Percentiles rank a stretch among this genome's conserved stretches.
Conservation (phyloP, 2,888 invertebrate genomes). For the Stegana nigrithorax region DNA sequence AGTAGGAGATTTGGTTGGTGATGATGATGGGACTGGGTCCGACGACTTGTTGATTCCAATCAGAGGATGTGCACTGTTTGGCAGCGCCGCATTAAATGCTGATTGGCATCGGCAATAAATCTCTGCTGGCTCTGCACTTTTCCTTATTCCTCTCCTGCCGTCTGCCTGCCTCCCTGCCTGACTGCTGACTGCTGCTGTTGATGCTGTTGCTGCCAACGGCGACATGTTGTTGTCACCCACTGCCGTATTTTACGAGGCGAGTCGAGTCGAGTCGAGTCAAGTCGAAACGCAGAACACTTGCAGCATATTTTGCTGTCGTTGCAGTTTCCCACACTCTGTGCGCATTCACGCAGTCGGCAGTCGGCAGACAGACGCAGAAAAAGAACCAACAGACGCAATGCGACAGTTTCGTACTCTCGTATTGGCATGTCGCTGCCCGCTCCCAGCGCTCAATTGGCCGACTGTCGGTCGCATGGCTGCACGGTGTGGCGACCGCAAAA, state of each 20-base stretch:
- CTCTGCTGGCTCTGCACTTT: conserved; percentile 46
- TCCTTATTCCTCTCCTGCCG: too few species aligned
- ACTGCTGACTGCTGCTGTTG: neutral
- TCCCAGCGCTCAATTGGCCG: neutral
- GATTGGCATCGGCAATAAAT: conserved; percentile 49
- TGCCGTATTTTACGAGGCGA: too few species aligned
- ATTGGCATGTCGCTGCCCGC: too few species aligned
- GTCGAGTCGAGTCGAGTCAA: neutral
- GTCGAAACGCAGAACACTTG: neutral
- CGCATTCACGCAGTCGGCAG: neutral
- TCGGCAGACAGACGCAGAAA: neutral
- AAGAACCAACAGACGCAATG: neutral
- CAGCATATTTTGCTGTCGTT: neutral
- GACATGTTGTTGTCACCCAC: too few species aligned
- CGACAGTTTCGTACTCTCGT: neutral
- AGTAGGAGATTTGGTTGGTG: neutral
- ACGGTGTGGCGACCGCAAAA: neutral
- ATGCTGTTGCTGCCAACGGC: too few species aligned
- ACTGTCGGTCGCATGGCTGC: neutral
- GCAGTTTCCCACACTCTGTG: neutral
- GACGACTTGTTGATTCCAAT: conserved; percentile 50
- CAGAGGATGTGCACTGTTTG: conserved; percentile 55
- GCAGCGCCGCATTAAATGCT: conserved; percentile 43
- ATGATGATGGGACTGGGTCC: too few species aligned
- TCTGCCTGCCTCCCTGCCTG: too few species aligned